Percentiles rank a stretch among this genome's conserved stretches.
These are phyloP conservation scores for Rhabdophis nuchalis DNA, from an alignment of 2,797 vertebrate species.

Conservation along the genomic window DNA sequence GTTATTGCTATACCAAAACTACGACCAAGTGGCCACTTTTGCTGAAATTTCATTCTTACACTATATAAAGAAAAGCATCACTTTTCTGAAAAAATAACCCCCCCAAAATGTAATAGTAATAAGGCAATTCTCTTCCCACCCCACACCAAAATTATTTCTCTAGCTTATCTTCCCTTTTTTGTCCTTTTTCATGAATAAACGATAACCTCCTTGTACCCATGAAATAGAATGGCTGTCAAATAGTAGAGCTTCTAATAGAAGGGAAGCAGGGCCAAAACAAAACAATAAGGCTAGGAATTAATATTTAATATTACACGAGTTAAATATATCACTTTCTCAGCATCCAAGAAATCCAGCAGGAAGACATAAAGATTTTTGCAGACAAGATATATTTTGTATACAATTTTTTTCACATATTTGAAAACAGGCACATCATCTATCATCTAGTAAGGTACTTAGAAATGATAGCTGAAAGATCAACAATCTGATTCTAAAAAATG, in stretches of 20 bases:
- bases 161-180: background rate
- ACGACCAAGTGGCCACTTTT: background rate
- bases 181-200: background rate
- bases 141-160: background rate
- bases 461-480: background rate
- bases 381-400: background rate
- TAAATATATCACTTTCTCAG: background rate
- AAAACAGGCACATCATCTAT: background rate
- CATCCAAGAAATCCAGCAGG: background rate
- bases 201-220: background rate
- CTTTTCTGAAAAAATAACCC: background rate
- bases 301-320: background rate
- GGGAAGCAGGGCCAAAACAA: background rate
- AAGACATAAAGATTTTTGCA: background rate
- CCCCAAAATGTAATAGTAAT: background rate
- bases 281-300: background rate
- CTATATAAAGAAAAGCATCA: background rate
- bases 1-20: background rate
- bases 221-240: background rate
- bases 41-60: background rate
- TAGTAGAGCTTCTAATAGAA: background rate
- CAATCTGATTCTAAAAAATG: background rate
- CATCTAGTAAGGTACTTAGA: background rate
- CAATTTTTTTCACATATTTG: background rate
- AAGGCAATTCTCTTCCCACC: background rate